Percentiles rank a stretch among this genome's conserved stretches.
Evolutionary conservation across 1,140 invertebrate genomes (phyloP).

Genomic region (Dendrolimus kikuchii): DNA sequence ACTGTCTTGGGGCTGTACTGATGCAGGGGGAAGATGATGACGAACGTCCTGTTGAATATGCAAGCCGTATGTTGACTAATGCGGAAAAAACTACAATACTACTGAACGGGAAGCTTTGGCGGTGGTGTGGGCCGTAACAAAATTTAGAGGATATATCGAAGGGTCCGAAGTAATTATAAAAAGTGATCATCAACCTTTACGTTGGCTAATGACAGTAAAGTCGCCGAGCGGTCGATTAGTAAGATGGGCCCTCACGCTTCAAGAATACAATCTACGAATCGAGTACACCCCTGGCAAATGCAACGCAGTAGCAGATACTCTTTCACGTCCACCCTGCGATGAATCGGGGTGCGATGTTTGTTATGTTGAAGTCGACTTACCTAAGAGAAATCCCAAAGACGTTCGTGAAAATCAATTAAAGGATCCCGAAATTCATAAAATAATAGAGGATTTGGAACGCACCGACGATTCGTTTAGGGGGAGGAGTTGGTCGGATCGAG

Average conservation of each 20-base stretch:
- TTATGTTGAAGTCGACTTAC: constrained; percentile 7
- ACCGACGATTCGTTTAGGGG: constrained; percentile 11
- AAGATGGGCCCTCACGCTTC: constrained; percentile 59
- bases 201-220: constrained; percentile 59
- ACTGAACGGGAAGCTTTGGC: constrained; percentile 65
- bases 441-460: constrained; percentile 4
- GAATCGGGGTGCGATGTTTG: constrained; percentile 3
- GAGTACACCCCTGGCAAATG: constrained; percentile 26
- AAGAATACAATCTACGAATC: constrained; percentile 40
- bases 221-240: constrained; percentile 44
- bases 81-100: constrained; percentile 61
- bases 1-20: background rate
- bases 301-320: constrained; percentile 27
- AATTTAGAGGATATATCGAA: constrained; percentile 48
- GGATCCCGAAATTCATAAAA: constrained; percentile 9
- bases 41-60: constrained; percentile 57
- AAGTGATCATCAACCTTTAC: constrained; percentile 63
- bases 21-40: constrained; percentile 15
- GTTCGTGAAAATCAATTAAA: constrained; percentile 11
- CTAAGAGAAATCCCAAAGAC: constrained; percentile 6
- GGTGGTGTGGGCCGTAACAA: constrained; percentile 56
- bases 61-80: constrained; percentile 34
- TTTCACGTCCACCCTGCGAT: constrained; percentile 16
- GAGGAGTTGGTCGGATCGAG: constrained; percentile 10
- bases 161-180: constrained; percentile 19